Base-by-base conservation (phyloP, 2,888 invertebrate genomes). In the Acronicta leporina region DNA sequence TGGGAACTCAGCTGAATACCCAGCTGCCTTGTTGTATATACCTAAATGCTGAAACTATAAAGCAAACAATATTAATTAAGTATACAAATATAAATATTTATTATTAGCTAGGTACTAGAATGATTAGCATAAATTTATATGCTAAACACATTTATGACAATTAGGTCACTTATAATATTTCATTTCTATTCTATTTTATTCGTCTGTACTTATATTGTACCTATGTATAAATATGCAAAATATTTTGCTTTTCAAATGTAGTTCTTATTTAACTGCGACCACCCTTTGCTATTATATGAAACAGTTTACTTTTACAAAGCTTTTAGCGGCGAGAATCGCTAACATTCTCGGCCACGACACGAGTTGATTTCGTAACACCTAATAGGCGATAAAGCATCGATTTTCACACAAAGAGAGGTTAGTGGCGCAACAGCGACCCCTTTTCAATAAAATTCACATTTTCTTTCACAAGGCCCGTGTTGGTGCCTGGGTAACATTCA, bases 371-470 rank as follows among this genome's bases (percentile, higher is more conserved):
- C 80, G 80, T 81, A 84, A 84, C 81, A 82, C 79, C 80, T 86
- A 86, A 86, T 85, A 86, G 82, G 79, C 84, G 83, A 86, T 87
- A 86, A 82, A 85, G 72, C 81, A 88, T 90, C 83, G 87, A 88
- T 89, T 91, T 89, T 85, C 84, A 73, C 84, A 87, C 86, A 89
- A 87, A 86, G 82, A 77, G 79, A 81, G 82, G 81, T 81, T 85
- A 85, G 84, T 84, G 75, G 82, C 84, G 84, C 85, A 82, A 85
- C 82, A 84, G 73, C 86, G 87, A 88, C 87, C 89, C 88, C 84
- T 89, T 90, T 91, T 87, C 89, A 91, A 92, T 92, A 92, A 92
- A 92, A 92, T 89, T 90, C 88, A 83, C 88, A 90, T 92, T 92
- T 92, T 90, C 92, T 87, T 88, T 89, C 88, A 86, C 86, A 86